Percentiles rank a stretch among this genome's conserved stretches.
These are phyloP conservation scores for Thymelicus sylvestris DNA, from an alignment of 2,888 invertebrate species.

Conservation along the genomic window DNA sequence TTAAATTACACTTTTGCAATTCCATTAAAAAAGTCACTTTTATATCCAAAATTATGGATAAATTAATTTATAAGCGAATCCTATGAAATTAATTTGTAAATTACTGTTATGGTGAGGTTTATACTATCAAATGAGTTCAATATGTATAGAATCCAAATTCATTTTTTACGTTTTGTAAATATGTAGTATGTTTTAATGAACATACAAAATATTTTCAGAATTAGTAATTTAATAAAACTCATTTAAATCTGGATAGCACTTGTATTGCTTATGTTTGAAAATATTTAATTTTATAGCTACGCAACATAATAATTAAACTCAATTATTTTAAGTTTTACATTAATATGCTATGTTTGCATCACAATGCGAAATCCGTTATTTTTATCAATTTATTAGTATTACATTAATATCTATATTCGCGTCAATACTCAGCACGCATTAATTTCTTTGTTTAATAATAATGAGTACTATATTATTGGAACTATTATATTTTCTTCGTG, in stretches of 20 bases:
- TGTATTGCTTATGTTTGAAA: not conserved
- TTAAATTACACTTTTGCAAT: too few relatives aligned
- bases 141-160: too few relatives aligned
- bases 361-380: not conserved
- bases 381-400: slow-evolving; percentile 17
- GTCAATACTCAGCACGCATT: slow-evolving; percentile 44
- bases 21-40: too few relatives aligned
- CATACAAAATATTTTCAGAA: too few relatives aligned
- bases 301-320: not conserved
- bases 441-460: slow-evolving; percentile 43
- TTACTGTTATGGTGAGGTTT: too few relatives aligned
- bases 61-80: too few relatives aligned
- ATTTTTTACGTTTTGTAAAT: not conserved
- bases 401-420: slow-evolving; percentile 36
- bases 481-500: slow-evolving; percentile 64
- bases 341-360: slow-evolving; percentile 34
- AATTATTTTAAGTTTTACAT: slow-evolving; percentile 35
- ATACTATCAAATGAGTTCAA: too few relatives aligned
- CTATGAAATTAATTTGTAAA: too few relatives aligned
- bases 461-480: slow-evolving; percentile 48
- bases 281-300: not conserved
- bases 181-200: not conserved
- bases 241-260: not conserved
- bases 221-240: not conserved
- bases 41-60: too few relatives aligned